Evolutionary conservation across 2,113 vertebrate species (phyloP).

Genomic region (Gobiocypris rarus): DNA sequence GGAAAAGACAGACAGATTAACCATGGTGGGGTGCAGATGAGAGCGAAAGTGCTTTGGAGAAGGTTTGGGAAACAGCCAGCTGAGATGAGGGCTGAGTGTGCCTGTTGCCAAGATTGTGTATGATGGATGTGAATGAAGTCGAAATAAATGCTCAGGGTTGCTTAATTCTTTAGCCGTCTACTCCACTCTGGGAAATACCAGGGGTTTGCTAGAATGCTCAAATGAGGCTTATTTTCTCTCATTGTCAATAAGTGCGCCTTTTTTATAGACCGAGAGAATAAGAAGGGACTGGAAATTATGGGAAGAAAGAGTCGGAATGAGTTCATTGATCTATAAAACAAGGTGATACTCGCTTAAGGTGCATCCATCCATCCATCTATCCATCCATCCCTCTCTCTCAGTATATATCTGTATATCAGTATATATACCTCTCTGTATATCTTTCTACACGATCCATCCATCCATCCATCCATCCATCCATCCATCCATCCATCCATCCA

Average conservation of each 20-base stretch:
- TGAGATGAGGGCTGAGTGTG: slow-evolving; percentile 45
- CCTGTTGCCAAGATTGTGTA: slow-evolving; percentile 41
- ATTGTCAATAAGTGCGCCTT: neutral
- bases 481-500: too few relatives aligned
- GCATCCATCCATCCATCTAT: neutral
- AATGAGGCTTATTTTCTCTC: slow-evolving; percentile 10
- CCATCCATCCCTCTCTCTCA: neutral
- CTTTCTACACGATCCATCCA: too few relatives aligned
- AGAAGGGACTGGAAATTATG: neutral
- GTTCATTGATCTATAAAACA: neutral
- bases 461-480: too few relatives aligned
- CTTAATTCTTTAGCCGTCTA: slow-evolving; percentile 20
- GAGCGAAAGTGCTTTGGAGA: slow-evolving; percentile 44
- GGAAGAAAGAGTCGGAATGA: too few relatives aligned
- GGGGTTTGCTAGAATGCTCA: neutral
- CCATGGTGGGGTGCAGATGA: slow-evolving; percentile 50
- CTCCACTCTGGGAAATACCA: neutral
- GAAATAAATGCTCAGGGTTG: slow-evolving; percentile 30
- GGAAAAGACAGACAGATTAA: slow-evolving; percentile 58
- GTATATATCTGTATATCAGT: too few relatives aligned
- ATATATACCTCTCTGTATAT: too few relatives aligned
- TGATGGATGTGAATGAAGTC: slow-evolving; percentile 45
- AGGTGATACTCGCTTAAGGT: neutral
- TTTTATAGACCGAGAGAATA: neutral
- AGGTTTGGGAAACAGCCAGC: slow-evolving; percentile 44